Base-by-base conservation (phyloP, 2,113 vertebrate genomes). In the Boleophthalmus pectinirostris region DNA sequence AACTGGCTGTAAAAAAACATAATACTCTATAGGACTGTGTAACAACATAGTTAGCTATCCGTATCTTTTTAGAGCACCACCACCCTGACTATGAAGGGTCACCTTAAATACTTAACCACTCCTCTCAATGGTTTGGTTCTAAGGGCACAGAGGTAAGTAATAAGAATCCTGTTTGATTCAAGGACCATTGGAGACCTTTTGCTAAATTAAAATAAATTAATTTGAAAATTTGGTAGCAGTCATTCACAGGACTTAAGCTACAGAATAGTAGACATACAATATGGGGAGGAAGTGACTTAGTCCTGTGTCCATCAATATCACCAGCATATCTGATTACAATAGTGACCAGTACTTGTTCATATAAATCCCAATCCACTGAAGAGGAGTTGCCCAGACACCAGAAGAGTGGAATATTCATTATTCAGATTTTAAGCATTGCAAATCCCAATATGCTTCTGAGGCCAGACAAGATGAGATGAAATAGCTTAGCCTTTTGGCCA, bases 401-500 rank as follows among this genome's bases (percentile, higher is more conserved):
- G 79, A 46, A 0, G 69, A 85, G 86, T 60, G 77, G 83, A 88
- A 90, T 92, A 90, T 92, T 92, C 90, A 92, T 92, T 90, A 91
- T 92, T 93, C 91, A 93, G 89, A 91, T 92, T 88, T 88, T 88
- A 88, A 84, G 89, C 88, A 88, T 89, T 88, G 89, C 86, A 89
- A 92, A 90, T 89, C 88, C 89, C 88, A 88, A 87, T 87, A 88
- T 90, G 91, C 90, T 92, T 83, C 86, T 70, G 80, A 88, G 88
- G 88, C 84, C 90, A 90, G 90, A 92, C 87, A 86, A 91, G 91
- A 90, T 85, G 85, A 92, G 90, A 93, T 91, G 89, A 91, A 91
- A 91, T 88, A 87, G 86, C 89, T 90, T 87, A 90, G 84, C 90
- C 89, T 88, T 91, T 91, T 91, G 90, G 91, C 84, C 88, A 73